Evolutionary conservation across 2,888 invertebrate species (phyloP).

Genomic region (Podotricha telesiphe): DNA sequence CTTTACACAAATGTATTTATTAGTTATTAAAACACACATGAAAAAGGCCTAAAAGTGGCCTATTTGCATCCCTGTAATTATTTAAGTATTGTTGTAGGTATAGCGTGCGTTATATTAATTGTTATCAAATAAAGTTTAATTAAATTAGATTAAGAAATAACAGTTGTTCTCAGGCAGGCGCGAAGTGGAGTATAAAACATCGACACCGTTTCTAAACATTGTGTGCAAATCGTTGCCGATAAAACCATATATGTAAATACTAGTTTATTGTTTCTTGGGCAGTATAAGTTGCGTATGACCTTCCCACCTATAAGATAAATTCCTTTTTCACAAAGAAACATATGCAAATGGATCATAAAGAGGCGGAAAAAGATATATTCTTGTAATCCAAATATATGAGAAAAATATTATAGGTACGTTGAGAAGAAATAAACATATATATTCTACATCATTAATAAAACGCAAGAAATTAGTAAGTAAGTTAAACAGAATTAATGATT

Average conservation of each 20-base stretch:
- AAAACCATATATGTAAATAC: conserved; percentile 62
- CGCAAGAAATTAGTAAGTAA: too few species aligned
- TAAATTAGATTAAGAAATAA: conserved; percentile 54
- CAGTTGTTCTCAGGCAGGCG: conserved; percentile 59
- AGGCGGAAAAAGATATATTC: background rate
- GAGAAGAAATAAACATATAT: background rate
- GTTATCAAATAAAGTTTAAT: conserved; percentile 45
- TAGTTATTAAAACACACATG: background rate
- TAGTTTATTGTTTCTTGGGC: conserved; percentile 53
- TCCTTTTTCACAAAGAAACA: conserved; percentile 28
- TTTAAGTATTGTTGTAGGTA: background rate
- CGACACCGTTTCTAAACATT: conserved; percentile 69
- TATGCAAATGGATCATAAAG: background rate
- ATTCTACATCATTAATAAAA: background rate
- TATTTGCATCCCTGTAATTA: background rate
- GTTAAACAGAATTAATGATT: background rate
- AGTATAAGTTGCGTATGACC: conserved; percentile 48
- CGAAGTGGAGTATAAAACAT: conserved; percentile 66
- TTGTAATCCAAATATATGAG: background rate
- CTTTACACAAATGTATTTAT: background rate
- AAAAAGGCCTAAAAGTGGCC: background rate
- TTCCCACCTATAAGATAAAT: conserved; percentile 47
- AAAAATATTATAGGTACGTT: background rate
- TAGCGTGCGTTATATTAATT: conserved; percentile 35
- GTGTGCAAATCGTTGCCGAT: conserved; percentile 73